Evolutionary conservation across 2,797 vertebrate species (phyloP), one percentile per base, ranked within the genome.

Genomic region (Pangasius larnaudii): DNA sequence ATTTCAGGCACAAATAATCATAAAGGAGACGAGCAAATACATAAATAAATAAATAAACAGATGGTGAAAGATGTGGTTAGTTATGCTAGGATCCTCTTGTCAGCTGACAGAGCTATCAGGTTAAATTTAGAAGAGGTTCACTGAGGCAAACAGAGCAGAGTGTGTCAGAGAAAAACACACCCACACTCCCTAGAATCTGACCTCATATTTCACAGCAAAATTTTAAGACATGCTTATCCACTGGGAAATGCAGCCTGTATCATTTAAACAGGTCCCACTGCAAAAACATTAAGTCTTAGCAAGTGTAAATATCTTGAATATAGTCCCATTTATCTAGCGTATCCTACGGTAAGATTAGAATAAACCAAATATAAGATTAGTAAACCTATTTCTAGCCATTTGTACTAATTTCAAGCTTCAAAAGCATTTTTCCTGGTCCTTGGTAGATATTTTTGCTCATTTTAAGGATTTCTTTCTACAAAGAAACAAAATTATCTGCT

Each of bases 71-170:
- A 74, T 83, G 59, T 87, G 89, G 89, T 91, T 87, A 89, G 89
- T 91, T 85, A 89, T 63, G 88, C 84, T 86, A 72, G 87, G 86
- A 89, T 90, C 88, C 87, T 88, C 87, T 84, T 84, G 89, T 91
- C 92, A 93, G 91, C 92, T 92, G 91, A 91, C 91, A 84, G 88
- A 89, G 80, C 88, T 89, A 88, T 90, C 86, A 85, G 77, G 89
- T 90, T 93, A 92, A 92, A 91, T 90, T 90, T 92, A 92, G 92
- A 84, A 83, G 59, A 84, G 84, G 88, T 86, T 88, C 85, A 85
- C 81, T 72, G 78, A 89, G 83, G 88, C 87, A 85, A 91, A 87
- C 88, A 80, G 82, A 85, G 82, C 69, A n/a, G 82, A 49, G 56
- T 67, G 86, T 59, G 85, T 85, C 49, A 3, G 51, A 58, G 22